phyloP scores from a whole-genome alignment of 2,113 vertebrate species.

The Lates calcarifer region DNA sequence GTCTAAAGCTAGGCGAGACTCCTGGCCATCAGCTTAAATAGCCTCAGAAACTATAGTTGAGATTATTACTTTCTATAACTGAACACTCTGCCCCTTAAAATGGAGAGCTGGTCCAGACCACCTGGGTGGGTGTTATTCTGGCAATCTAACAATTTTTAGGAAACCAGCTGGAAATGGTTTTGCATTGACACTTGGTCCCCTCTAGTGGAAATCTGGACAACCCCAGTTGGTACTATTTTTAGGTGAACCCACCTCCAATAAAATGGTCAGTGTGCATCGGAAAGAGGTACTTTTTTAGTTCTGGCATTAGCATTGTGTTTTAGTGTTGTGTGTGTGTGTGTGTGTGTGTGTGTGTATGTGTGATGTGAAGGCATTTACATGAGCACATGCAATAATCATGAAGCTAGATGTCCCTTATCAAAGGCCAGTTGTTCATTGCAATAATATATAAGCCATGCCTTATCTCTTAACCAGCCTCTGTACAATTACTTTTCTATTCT shows the following conservation, averaged over 20 bases:
- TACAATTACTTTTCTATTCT: conserved; percentile 49
- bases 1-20: too few relatives aligned
- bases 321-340: conserved; percentile 5
- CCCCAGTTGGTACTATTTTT: conserved; percentile 7
- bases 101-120: too few relatives aligned
- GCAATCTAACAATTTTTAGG: too few relatives aligned
- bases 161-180: not conserved
- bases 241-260: not conserved
- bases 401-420: conserved; percentile 28
- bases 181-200: not conserved
- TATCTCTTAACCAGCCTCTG: conserved; percentile 27
- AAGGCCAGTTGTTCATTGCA: conserved; percentile 26
- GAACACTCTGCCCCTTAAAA: too few relatives aligned
- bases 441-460: conserved; percentile 29
- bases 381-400: conserved; percentile 35
- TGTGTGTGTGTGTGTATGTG: conserved; percentile 3
- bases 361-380: conserved; percentile 32
- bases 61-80: too few relatives aligned
- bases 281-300: not conserved
- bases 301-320: not conserved
- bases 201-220: conserved; percentile 12
- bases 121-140: too few relatives aligned
- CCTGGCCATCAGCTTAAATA: too few relatives aligned
- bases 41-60: too few relatives aligned
- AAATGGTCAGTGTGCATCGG: conserved; percentile 8